Conservation (phyloP, 2,797 vertebrate species). For the Danio choprae region DNA sequence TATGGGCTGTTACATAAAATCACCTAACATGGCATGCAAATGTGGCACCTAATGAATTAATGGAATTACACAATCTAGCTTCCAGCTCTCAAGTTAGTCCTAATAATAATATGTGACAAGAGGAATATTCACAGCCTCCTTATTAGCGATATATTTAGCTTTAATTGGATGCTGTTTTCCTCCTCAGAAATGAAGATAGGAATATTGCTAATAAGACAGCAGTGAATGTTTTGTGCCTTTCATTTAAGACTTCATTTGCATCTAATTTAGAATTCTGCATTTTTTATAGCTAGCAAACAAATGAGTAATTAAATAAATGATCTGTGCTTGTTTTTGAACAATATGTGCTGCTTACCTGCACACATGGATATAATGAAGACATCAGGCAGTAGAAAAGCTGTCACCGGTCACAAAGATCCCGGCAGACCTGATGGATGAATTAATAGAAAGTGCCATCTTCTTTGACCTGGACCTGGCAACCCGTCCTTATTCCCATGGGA, state of each 20-base stretch:
- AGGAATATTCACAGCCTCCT: background rate
- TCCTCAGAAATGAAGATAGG: conserved; percentile 11
- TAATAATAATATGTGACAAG: conserved; percentile 34
- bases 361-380: conserved; percentile 38
- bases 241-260: background rate
- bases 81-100: conserved; percentile 25
- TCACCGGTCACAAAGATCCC: conserved; percentile 18
- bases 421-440: conserved; percentile 53
- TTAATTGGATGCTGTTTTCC: conserved; percentile 29
- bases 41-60: conserved; percentile 41
- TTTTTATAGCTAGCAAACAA: background rate
- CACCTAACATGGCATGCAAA: conserved; percentile 37
- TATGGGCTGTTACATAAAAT: conserved; percentile 48
- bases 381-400: conserved; percentile 19
- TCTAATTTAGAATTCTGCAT: background rate
- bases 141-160: conserved; percentile 27
- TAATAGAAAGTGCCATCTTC: conserved; percentile 60
- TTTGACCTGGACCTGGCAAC: conserved; percentile 57
- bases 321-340: background rate
- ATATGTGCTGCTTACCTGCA: conserved; percentile 2
- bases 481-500: conserved; percentile 36
- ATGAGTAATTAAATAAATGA: background rate
- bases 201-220: conserved; percentile 5
- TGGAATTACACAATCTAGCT: conserved; percentile 41
- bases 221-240: background rate